Base-by-base conservation (phyloP, 1,140 invertebrate genomes). In the Trachymyrmex septentrionalis region DNA sequence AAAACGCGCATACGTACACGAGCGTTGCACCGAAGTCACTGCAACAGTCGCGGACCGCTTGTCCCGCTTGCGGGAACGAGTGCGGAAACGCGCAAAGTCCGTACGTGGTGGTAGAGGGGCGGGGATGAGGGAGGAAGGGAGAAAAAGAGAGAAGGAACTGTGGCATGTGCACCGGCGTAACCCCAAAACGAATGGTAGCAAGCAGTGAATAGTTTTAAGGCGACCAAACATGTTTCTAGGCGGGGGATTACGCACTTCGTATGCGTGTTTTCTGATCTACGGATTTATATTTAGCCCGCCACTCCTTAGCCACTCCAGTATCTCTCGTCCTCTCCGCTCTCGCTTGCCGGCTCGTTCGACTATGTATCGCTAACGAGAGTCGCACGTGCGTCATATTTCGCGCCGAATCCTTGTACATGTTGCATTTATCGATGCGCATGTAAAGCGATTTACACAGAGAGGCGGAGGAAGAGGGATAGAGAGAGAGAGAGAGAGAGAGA, bases 281-380 rank as follows among this genome's bases (percentile, higher is more conserved):
- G 66, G 76, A 91, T 90, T 90, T 92, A 92, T 92, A 92, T 93
- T 92, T 92, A 92, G 81, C 63, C 87, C 78, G 82, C 76, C 71
- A 67, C 86, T 88, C 66, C 86, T 73, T 67, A 69, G 85, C 24
- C 30, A 24, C 27, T 59, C 48, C 12, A 30, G 21, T 59, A 55
- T 86, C 72, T 69, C 14, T 69, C 6, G 38, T 14, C 38, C 66
- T 69, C 38, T 69, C 48, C 50, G 57, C 72, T 87, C 71, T 50
- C 53, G 67, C 55, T 48, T 19, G 21, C 6, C 38, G 12, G 12
- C 10, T 30, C 63, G 61, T 61, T 75, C 57, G 69, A 14, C 50
- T 53, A 71, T 59, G 67, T n/a, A n/a, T 89, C 73, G 80, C 73
- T 61, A 77, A 44, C 57, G 61, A 80, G 76, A 67, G 16, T 24